Conservation (phyloP, 2,797 vertebrate genomes). For the Eulemur coronatus region DNA sequence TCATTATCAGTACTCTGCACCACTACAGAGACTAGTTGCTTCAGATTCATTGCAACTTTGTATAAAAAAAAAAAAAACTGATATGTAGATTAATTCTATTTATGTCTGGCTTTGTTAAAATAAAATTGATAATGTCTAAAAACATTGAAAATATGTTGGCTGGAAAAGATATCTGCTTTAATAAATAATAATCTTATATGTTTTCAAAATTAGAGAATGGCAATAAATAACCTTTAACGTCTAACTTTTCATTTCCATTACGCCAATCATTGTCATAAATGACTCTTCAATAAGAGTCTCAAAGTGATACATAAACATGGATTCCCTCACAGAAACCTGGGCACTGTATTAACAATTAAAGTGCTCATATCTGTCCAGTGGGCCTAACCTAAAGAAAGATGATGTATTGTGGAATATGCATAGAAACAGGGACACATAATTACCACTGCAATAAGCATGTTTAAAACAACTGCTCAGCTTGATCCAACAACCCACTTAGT, state of each 20-base stretch:
- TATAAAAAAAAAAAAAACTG: background rate
- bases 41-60: background rate
- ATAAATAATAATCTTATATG: background rate
- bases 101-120: slow-evolving; percentile 29
- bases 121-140: background rate
- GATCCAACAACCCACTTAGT: background rate
- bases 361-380: background rate
- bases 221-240: background rate
- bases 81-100: background rate
- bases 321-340: background rate
- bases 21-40: background rate
- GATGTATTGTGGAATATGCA: background rate
- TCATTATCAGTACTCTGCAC: background rate
- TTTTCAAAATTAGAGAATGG: background rate
- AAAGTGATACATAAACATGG: background rate
- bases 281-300: background rate
- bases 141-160: background rate
- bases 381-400: background rate
- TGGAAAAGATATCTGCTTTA: background rate
- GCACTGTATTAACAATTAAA: background rate
- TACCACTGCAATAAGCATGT: background rate
- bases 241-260: slow-evolving; percentile 19
- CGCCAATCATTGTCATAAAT: background rate
- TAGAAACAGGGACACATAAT: background rate
- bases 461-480: background rate